These are phyloP conservation scores for Aurelia coerulea DNA, from an alignment of 30 jellyfish, hydroid and myxozoan genomes.

Conservation along the genomic window DNA sequence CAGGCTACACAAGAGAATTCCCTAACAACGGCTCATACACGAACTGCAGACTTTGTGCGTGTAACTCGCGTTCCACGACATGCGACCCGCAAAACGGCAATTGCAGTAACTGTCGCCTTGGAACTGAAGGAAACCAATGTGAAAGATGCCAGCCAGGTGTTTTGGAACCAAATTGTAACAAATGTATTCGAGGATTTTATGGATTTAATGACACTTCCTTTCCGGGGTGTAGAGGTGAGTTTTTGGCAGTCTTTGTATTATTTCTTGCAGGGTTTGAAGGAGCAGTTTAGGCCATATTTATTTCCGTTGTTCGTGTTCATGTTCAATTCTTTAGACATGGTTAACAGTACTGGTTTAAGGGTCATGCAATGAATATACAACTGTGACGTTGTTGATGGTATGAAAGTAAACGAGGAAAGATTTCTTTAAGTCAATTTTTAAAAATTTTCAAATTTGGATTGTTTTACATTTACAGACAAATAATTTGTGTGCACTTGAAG, in stretches of 20 bases:
- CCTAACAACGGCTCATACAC: conserved; percentile 48
- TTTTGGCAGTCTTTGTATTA: background rate
- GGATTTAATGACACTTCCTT: conserved; percentile 68
- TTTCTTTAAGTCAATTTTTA: too few species aligned
- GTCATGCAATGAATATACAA: too few species aligned
- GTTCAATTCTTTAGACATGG: too few species aligned
- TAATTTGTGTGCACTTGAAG: too few species aligned
- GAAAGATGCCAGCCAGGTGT: conserved; percentile 82
- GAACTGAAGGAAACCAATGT: conserved; percentile 79
- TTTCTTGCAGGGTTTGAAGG: too few species aligned
- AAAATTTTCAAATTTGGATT: too few species aligned
- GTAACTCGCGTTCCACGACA: conserved; percentile 73
- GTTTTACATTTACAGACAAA: too few species aligned
- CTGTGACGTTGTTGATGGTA: too few species aligned
- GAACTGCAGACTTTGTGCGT: conserved; percentile 72
- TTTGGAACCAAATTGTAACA: conserved; percentile 73
- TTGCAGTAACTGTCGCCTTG: conserved; percentile 77
- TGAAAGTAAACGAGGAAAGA: too few species aligned
- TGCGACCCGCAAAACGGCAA: conserved; percentile 82
- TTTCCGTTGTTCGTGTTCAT: too few species aligned
- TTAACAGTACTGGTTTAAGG: too few species aligned
- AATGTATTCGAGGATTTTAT: conserved; percentile 71
- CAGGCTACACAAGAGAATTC: conserved; percentile 77
- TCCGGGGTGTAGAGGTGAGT: conserved; percentile 77
- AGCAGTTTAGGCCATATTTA: too few species aligned